Evolutionary conservation across 2,113 vertebrate genomes (phyloP).

Genomic region (Sinocyclocheilus rhinocerous): DNA sequence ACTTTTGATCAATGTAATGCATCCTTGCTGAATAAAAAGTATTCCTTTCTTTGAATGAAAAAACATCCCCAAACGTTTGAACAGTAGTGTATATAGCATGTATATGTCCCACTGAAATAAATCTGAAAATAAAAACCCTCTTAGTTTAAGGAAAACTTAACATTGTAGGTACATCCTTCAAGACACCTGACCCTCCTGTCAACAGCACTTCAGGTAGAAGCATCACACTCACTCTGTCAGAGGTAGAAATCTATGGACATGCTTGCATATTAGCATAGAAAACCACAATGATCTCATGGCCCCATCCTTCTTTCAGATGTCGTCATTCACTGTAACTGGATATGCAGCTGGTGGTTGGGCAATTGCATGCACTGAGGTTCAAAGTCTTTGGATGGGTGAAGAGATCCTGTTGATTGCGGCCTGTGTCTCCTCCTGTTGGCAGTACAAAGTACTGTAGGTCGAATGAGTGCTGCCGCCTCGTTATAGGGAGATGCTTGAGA

Average conservation of each 20-base stretch:
- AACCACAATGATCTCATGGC: background rate
- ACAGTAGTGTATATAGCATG: background rate
- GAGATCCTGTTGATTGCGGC: background rate
- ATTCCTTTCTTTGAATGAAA: background rate
- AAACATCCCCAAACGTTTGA: background rate
- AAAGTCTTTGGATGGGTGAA: background rate
- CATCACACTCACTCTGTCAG: constrained; percentile 5
- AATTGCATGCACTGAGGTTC: constrained; percentile 17
- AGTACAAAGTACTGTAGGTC: background rate
- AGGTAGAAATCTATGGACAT: constrained; percentile 40
- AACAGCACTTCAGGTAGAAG: constrained; percentile 12
- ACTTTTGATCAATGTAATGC: background rate
- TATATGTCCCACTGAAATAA: constrained; percentile 9
- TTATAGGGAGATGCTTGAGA: background rate
- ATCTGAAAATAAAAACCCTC: background rate
- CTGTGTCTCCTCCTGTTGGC: constrained; percentile 9
- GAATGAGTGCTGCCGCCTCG: background rate
- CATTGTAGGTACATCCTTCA: constrained; percentile 14
- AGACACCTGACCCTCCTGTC: background rate
- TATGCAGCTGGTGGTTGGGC: constrained; percentile 2
- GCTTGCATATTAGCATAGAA: constrained; percentile 47
- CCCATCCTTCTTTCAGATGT: constrained; percentile 17
- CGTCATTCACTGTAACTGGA: background rate
- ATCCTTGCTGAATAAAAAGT: background rate
- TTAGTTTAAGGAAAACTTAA: background rate